Base-by-base conservation (phyloP, 2,888 invertebrate species). In the Scaptomyza polygonia region DNA sequence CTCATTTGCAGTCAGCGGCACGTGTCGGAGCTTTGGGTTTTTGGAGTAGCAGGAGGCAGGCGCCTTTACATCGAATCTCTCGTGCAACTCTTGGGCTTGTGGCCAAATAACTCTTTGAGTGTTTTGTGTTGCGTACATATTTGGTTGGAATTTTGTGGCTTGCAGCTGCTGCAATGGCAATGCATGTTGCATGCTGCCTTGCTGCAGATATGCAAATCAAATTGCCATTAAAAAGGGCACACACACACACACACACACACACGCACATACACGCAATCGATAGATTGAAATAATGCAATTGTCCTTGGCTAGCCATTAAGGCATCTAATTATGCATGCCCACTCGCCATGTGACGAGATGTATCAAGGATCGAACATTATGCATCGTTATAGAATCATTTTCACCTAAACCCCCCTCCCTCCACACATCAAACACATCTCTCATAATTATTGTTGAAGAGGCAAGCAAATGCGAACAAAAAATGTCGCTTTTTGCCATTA, bases 301-400 rank as follows among this genome's bases (percentile, higher is more conserved):
- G 78, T 84, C 82, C 82, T 81, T 80, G 72, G 58, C 14, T 12
- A 67, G 66, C 71, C 88, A 84, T 84, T 86, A 83, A 67, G 62
- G 39, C 39, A 64, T 55, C 84, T 66, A 79, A 88, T 84, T 84
- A 88, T 84, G 86, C 86, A 84, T 88, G 84, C 84, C 84, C 84
- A 88, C 84, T 84, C 88, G 68, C 71, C 74, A 67, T 66, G 65
- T 79, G 67, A 83, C 77, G 63, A 44, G 47, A 61, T 29, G 16
- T 6, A 62, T 43, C 62, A 79, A 80, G 72, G 66, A 78, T 61
- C 43, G 54, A 63, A 58, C 44, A 56, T 56, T 29, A 54, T 40
- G 45, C 42, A 55, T 69, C 53, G 45, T 66, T 55, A 52, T 36
- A 11, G 40, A 21, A 25, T 12, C 16, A 18, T 1, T 1, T 8